These are phyloP conservation scores for Tauraco hartlaubi DNA, from an alignment of 2,797 vertebrate species.

Conservation along the genomic window DNA sequence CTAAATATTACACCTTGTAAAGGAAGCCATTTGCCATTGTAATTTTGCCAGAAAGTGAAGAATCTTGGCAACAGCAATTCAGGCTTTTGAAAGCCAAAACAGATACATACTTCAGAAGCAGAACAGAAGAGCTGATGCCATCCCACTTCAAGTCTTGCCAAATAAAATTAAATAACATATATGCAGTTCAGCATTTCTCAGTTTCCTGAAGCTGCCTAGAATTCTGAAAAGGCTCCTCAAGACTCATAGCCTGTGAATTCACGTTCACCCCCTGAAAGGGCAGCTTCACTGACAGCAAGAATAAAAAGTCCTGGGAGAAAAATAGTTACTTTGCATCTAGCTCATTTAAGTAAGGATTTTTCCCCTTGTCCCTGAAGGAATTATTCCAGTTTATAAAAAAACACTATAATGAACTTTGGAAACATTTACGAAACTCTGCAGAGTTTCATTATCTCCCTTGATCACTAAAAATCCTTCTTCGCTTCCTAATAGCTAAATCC, in stretches of 20 bases:
- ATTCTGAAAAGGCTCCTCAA: slow-evolving; percentile 7
- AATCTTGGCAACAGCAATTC: slow-evolving; percentile 61
- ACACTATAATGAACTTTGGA: background rate
- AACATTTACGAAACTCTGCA: background rate
- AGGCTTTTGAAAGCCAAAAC: slow-evolving; percentile 71
- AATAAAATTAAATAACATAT: slow-evolving; percentile 63
- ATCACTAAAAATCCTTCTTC: background rate
- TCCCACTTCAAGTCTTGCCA: slow-evolving; percentile 46
- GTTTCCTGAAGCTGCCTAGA: slow-evolving; percentile 27
- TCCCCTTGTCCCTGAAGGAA: background rate
- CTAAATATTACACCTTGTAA: slow-evolving; percentile 75
- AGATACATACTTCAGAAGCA: slow-evolving; percentile 67
- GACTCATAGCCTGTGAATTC: background rate
- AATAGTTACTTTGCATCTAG: background rate
- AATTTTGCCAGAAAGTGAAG: slow-evolving; percentile 69
- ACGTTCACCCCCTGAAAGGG: background rate
- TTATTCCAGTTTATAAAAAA: background rate
- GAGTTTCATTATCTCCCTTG: background rate
- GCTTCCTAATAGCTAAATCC: background rate
- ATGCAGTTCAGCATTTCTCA: slow-evolving; percentile 40
- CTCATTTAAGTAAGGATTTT: background rate
- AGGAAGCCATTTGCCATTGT: slow-evolving; percentile 72
- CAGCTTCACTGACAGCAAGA: background rate
- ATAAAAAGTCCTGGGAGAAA: background rate
- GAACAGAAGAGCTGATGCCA: slow-evolving; percentile 59